Evolutionary conservation across 2,113 vertebrate species (phyloP), one percentile per base, ranked within the genome.

Genomic region (Philantomba maxwellii): DNA sequence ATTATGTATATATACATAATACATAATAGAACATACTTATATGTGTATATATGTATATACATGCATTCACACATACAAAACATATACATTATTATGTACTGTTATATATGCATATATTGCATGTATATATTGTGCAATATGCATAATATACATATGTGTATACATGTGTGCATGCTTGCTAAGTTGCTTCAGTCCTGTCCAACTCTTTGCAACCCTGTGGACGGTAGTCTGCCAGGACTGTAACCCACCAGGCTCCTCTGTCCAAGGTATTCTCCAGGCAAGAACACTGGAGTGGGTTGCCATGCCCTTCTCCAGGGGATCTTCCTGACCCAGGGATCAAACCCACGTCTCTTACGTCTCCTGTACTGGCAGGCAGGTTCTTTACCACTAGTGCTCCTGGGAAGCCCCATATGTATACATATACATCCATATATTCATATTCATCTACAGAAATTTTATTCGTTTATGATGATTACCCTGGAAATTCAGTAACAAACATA

Each of bases 401-500:
- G n/a, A 70, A 39, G 66, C n/a, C 66, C 10, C 36, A 15, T 33
- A 21, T 58, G 16, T 70, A 7, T 23, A 45, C 33, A 11, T 6
- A 53, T 62, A 70, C 9, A 82, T 4, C 14, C 8, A 82, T 28
- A 47, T 92, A 45, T 70, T 51, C 85, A 49, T 53, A 80, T 57
- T 5, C n/a, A 73, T n/a, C 30, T 47, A 15, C 49, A 58, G 23
- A 86, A 92, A 95, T 96, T 86, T 91, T 93, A 91, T 6, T 12
- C 8, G 83, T 55, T 96, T 94, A 91, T 94, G 51, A 94, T 89
- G 53, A 51, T 94, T 39, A 47, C 3, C n/a, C 82, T 73, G 55
- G 33, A 86, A 91, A 85, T 62, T 66, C 64, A 95, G 55, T 89
- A 94, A 75, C 55, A 73, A 94, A 45, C 10, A 64, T 80, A 28